These are phyloP conservation scores for Drosophila kepulauana DNA, from an alignment of 1,140 invertebrate species.

Conservation along the genomic window DNA sequence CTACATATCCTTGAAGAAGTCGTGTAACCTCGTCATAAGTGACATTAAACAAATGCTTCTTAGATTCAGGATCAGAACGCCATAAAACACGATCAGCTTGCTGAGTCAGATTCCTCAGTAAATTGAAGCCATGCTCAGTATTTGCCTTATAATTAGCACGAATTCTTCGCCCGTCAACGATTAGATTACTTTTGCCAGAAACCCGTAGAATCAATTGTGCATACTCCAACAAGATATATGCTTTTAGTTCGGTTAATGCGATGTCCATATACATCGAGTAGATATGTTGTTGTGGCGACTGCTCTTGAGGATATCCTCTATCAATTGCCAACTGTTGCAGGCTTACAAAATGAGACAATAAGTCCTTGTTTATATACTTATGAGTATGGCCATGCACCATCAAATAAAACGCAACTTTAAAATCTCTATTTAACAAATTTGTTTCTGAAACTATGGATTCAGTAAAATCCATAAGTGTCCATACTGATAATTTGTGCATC, in stretches of 20 bases:
- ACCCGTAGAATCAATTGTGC: background rate
- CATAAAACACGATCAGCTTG: background rate
- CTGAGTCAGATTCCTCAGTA: background rate
- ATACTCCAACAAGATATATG: background rate
- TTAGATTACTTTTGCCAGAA: background rate
- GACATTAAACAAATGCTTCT: background rate
- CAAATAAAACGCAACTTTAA: no score
- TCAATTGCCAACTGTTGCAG: no score
- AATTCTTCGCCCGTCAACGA: no score
- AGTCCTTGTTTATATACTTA: no score
- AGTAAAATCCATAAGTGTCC: no score
- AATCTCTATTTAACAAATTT: no score
- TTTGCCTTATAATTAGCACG: background rate
- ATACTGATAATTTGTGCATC: no score
- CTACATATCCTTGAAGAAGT: constrained; percentile 6
- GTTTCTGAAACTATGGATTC: no score
- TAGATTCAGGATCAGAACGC: background rate
- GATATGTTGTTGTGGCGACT: background rate
- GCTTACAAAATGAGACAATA: no score
- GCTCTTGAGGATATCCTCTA: no score
- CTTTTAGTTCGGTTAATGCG: background rate
- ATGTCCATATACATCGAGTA: background rate
- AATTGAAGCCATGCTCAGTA: background rate
- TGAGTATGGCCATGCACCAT: no score
- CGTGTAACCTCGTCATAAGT: constrained; percentile 8